Conservation (phyloP, 2,797 vertebrate genomes). For the Numenius phaeopus region DNA sequence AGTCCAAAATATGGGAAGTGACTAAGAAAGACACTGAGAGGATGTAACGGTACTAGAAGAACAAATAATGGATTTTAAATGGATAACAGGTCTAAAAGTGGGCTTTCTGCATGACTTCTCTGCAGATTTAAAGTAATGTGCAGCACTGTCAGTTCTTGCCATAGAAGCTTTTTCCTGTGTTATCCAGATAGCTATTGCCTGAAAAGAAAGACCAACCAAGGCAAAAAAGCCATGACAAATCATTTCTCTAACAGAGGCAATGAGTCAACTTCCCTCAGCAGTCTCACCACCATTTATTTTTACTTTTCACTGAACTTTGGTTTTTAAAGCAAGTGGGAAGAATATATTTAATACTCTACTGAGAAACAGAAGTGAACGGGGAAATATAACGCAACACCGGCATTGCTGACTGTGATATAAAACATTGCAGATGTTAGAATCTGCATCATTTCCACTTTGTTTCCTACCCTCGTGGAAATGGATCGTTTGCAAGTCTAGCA, state of each 20-base stretch:
- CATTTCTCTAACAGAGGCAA: constrained; percentile 17
- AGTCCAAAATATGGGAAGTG: neutral
- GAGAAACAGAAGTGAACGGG: constrained; percentile 2
- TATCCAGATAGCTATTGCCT: neutral
- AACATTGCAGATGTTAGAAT: constrained; percentile 29
- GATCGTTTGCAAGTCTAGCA: constrained; percentile 49
- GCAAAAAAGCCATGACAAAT: constrained; percentile 49
- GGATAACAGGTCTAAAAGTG: neutral
- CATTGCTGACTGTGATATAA: neutral
- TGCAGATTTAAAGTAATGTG: neutral
- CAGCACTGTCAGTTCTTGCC: constrained; percentile 5
- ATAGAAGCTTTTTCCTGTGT: constrained; percentile 4
- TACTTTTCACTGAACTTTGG: constrained; percentile 19
- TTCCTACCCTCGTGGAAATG: constrained; percentile 28
- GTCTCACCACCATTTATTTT: neutral
- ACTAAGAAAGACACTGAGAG: neutral
- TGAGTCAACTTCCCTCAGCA: constrained; percentile 15
- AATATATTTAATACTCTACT: neutral
- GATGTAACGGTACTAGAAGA: neutral
- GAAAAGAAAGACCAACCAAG: constrained; percentile 21
- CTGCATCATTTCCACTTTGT: constrained; percentile 6
- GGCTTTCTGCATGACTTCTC: constrained; percentile 21
- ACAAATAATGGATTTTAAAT: neutral
- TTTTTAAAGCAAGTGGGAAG: constrained; percentile 21
- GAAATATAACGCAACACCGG: neutral